phyloP scores from a whole-genome alignment of 2,113 vertebrate genomes.

The Lepidothrix coronata region DNA sequence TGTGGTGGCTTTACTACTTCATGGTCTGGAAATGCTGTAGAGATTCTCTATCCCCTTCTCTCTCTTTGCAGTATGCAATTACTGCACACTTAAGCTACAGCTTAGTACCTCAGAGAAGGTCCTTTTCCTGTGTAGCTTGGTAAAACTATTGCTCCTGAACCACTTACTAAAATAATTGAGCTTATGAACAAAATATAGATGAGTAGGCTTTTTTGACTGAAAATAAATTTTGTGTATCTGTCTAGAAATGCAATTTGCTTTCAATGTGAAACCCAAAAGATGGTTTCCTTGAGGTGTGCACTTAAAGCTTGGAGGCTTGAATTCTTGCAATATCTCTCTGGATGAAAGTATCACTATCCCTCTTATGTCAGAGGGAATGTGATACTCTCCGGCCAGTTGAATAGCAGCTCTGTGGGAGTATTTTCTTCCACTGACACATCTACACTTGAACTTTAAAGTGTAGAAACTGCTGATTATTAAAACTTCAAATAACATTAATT shows the following conservation, averaged over 20 bases:
- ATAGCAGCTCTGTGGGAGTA: background rate
- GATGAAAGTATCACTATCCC: background rate
- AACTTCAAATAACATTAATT: background rate
- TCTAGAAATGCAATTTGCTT: background rate
- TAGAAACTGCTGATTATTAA: slow-evolving; percentile 17
- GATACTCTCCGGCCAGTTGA: background rate
- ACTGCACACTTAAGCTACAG: background rate
- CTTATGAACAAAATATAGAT: background rate
- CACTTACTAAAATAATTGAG: background rate
- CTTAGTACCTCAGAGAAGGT: background rate
- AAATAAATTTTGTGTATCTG: background rate
- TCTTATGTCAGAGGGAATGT: background rate
- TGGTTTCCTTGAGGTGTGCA: background rate
- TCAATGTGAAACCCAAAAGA: background rate
- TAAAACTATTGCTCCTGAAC: background rate
- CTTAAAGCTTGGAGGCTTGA: background rate
- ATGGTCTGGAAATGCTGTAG: background rate
- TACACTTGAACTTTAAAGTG: slow-evolving; percentile 7
- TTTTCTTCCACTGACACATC: background rate
- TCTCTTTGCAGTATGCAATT: background rate
- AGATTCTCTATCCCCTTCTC: background rate
- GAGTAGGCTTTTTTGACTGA: background rate
- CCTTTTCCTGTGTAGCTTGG: background rate
- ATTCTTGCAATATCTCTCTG: background rate
- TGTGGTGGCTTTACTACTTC: background rate